Evolutionary conservation across 2,888 invertebrate genomes (phyloP), one percentile per base, ranked within the genome.

Genomic region (Cosmorhoe ocellata): DNA sequence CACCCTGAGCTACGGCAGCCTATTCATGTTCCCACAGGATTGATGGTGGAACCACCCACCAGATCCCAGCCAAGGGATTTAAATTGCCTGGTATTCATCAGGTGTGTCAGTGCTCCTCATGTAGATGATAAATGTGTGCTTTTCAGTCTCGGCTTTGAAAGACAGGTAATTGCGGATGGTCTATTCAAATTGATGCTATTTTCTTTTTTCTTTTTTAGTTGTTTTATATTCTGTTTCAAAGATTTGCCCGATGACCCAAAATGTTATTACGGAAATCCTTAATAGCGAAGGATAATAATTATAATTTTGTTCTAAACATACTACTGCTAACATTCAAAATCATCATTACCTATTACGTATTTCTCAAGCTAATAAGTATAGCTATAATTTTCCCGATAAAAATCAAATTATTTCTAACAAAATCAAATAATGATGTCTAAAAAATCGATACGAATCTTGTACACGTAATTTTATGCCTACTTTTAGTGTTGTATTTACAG

Each of bases 81-180:
- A 81, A 83, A 82, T 84, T 79, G 78, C 74, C 66, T 62, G 59
- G 75, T 72, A 82, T 81, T 82, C 83, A 83, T 75, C 70, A 66
- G 67, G 64, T 65, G 74, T 71, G 76, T 73, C 76, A 76, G 77
- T 79, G 74, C 72, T 63, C 69, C 69, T 69, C 73, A 68, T 65
- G 58, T 66, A 70, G 67, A 73, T 82, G 82, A 84, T 83, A 81
- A 84, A 87, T 85, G 79, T 71, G 61, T 64, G 71, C 79, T 79
- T 82, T 82, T 84, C 79, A 84, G 67, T 68, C 59, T 69, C 68
- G 69, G 68, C 76, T 70, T 67, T 71, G 69, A 71, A 69, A 71
- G 75, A 78, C 76, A 74, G 70, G 74, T 80, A 76, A 80, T 81
- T 79, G 77, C 59, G 32, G 51, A 59, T 40, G 45, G 14, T 39